Evolutionary conservation across 2,888 invertebrate genomes (phyloP).

Genomic region (Chirona hameri): DNA sequence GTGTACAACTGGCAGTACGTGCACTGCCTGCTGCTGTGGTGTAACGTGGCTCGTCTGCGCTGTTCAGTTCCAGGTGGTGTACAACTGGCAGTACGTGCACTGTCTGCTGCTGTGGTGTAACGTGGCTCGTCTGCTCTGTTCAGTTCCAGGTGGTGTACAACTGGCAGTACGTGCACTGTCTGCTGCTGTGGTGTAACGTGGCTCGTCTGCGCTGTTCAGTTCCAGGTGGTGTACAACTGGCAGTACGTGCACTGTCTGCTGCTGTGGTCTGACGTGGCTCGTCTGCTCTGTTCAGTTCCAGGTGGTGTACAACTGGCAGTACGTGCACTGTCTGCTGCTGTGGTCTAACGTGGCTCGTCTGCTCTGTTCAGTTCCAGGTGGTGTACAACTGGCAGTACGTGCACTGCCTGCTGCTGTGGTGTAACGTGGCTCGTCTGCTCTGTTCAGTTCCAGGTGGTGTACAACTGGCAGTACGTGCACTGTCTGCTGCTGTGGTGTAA

Average conservation of each 20-base stretch:
- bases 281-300: too few relatives aligned
- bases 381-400: slow-evolving; percentile 99
- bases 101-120: too few relatives aligned
- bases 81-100: too few relatives aligned
- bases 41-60: too few relatives aligned
- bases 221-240: slow-evolving; percentile 97
- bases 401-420: slow-evolving; percentile 83
- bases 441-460: slow-evolving; percentile 76
- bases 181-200: neutral
- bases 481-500: slow-evolving; percentile 73
- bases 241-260: slow-evolving; percentile 90
- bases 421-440: neutral
- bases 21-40: too few relatives aligned
- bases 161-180: slow-evolving; percentile 52
- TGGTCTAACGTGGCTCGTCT: slow-evolving; percentile 59
- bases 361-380: slow-evolving; percentile 63
- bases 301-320: slow-evolving; percentile 98
- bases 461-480: slow-evolving; percentile 97
- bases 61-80: too few relatives aligned
- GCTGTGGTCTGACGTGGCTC: too few relatives aligned
- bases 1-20: too few relatives aligned
- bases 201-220: slow-evolving; percentile 46
- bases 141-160: too few relatives aligned
- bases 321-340: slow-evolving; percentile 82
- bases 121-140: too few relatives aligned